Conservation (phyloP, 2,113 vertebrate species). For the Capreolus pygargus region DNA sequence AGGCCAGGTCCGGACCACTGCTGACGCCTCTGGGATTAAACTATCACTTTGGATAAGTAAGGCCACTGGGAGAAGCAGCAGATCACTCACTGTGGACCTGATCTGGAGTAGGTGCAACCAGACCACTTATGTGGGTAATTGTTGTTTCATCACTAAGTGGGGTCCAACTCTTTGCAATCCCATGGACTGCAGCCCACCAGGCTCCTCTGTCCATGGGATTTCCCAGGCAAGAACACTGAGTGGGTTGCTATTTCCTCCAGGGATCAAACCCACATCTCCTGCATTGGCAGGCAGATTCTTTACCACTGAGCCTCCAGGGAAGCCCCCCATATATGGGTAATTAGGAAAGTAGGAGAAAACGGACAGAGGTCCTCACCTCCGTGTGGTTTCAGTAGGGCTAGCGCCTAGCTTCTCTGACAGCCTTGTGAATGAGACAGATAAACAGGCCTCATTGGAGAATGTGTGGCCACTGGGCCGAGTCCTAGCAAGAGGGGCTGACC, state of each 20-base stretch:
- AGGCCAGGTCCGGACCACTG: not conserved
- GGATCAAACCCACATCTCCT: not conserved
- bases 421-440: not conserved
- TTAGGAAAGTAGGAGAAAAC: not conserved
- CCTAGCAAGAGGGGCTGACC: not conserved
- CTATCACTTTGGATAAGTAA: not conserved
- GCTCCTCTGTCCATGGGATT: no score
- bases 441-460: not conserved
- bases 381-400: rapidly evolving
- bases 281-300: not conserved
- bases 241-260: not conserved
- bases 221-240: not conserved
- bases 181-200: no score
- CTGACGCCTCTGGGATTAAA: not conserved
- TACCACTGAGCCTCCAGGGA: not conserved
- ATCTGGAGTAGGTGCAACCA: not conserved
- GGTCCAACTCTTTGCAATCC: no score
- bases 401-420: not conserved
- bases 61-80: no score
- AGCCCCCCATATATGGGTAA: not conserved
- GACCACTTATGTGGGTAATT: not conserved
- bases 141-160: no score
- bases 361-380: not conserved
- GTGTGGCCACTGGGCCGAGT: not conserved
- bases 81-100: not conserved